These are phyloP conservation scores for Neoaliturus tenellus DNA, from an alignment of 2,888 invertebrate genomes.

Conservation along the genomic window DNA sequence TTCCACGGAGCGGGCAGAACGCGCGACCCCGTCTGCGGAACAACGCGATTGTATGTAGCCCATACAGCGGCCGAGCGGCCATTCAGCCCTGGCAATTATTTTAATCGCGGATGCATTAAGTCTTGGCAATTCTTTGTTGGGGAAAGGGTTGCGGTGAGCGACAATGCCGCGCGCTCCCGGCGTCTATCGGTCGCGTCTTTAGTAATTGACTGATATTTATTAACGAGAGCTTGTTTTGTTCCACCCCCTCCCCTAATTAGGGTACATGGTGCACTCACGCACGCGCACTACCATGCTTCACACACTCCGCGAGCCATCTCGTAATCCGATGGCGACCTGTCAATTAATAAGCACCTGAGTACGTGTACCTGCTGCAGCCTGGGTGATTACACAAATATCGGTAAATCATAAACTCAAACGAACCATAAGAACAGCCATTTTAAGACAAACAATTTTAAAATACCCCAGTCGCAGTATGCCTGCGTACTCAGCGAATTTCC, in stretches of 20 bases:
- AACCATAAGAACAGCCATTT: no score
- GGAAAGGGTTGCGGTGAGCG: neutral
- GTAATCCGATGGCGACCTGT: no score
- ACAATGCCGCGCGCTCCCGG: neutral
- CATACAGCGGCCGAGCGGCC: neutral
- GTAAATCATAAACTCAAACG: no score
- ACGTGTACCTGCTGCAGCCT: no score
- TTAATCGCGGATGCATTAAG: neutral
- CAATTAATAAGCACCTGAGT: no score
- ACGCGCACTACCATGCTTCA: neutral
- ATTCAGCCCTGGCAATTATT: slow-evolving; percentile 1
- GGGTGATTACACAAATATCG: no score
- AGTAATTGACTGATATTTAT: slow-evolving; percentile 42
- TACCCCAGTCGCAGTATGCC: no score
- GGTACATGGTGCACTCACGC: neutral
- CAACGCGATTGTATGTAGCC: neutral
- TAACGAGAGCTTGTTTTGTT: slow-evolving; percentile 49
- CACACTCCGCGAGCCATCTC: neutral
- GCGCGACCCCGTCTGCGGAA: neutral
- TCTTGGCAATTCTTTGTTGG: neutral
- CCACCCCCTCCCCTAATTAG: slow-evolving; percentile 13
- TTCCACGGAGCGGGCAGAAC: neutral
- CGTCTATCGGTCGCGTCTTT: slow-evolving; percentile 21
- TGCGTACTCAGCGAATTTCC: no score
- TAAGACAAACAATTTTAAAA: no score